Conservation (phyloP, 2,797 vertebrate genomes). For the Sebastiscus albofasciatus region DNA sequence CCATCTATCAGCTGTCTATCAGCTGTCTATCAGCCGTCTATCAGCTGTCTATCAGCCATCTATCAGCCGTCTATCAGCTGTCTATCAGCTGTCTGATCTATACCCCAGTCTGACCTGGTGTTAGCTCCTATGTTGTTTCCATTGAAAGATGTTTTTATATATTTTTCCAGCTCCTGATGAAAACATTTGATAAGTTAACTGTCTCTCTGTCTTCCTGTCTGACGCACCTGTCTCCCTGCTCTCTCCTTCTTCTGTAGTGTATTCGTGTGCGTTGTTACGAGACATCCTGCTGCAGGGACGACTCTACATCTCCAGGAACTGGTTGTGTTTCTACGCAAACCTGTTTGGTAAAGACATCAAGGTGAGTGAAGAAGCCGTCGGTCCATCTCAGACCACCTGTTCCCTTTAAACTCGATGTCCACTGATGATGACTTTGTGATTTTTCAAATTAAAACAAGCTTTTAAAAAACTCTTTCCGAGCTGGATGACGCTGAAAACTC, state of each 20-base stretch:
- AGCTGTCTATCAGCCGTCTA: too few species aligned
- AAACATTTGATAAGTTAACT: background rate
- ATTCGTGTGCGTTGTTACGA: conserved; percentile 90
- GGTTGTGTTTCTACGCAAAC: conserved; percentile 94
- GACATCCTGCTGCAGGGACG: conserved; percentile 93
- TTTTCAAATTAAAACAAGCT: background rate
- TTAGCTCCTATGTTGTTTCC: background rate
- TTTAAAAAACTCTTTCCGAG: too few species aligned
- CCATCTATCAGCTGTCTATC: too few species aligned
- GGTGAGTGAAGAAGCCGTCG: conserved; percentile 69
- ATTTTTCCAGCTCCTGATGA: background rate
- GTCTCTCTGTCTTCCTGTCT: background rate
- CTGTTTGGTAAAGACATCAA: conserved; percentile 95
- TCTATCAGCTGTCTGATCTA: too few species aligned
- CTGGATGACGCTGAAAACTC: too few species aligned
- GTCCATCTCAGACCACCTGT: background rate
- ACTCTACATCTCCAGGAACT: conserved; percentile 94
- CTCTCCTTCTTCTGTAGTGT: conserved; percentile 77
- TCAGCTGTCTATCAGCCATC: too few species aligned
- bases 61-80: too few species aligned
- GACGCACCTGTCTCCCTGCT: background rate
- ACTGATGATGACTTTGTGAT: background rate
- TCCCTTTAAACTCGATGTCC: background rate
- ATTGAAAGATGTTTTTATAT: background rate
- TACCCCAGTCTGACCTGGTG: too few species aligned